Evolutionary conservation across 2,888 invertebrate genomes (phyloP), one percentile per base, ranked within the genome.

Genomic region (Hylaea fasciaria): DNA sequence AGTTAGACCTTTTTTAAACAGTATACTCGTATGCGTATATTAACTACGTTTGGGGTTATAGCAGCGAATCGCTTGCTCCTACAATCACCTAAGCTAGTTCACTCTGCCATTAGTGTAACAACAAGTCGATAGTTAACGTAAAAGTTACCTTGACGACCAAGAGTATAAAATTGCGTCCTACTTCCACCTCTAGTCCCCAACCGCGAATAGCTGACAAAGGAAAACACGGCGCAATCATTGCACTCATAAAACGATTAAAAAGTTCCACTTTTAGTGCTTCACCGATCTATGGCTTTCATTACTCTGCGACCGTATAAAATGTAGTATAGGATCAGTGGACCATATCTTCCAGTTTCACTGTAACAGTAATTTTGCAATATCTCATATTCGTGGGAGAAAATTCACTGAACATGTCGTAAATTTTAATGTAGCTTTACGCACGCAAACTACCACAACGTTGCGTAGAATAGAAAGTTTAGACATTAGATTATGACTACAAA

Each of bases 161-260:
- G 35, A 41, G 17, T 39, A 39, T 40, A 49, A 29, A 41, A 44
- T 12, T n/a, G 43, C 17, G 52, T 8, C 28, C 47, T 47, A 52
- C 16, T 57, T 41, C 43, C 44, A 12, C 35, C 47, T 39, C 10
- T n/a, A 46, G 11, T 51, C 12, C 39, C 37, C 29, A 13, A 22
- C 32, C 17, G 39, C 14, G 12, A 29, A 22, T 44, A 52, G 39
- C 44, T 51, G 45, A 58, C 51, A 58, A 59, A 55, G 54, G 57
- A 52, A 46, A 58, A 43, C 48, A 43, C 17, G 43, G 41, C 11
- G 29, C 22, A 59, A 49, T 44, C 14, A 60, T 60, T 55, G 54
- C 51, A 47, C 47, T 43, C 40, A 60, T 64, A 64, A 60, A 64
- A 51, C 64, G 57, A 64, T 54, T 54, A 53, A 32, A 57, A 64